Base-by-base conservation (phyloP, 2,113 vertebrate species). In the Chinchilla lanigera region DNA sequence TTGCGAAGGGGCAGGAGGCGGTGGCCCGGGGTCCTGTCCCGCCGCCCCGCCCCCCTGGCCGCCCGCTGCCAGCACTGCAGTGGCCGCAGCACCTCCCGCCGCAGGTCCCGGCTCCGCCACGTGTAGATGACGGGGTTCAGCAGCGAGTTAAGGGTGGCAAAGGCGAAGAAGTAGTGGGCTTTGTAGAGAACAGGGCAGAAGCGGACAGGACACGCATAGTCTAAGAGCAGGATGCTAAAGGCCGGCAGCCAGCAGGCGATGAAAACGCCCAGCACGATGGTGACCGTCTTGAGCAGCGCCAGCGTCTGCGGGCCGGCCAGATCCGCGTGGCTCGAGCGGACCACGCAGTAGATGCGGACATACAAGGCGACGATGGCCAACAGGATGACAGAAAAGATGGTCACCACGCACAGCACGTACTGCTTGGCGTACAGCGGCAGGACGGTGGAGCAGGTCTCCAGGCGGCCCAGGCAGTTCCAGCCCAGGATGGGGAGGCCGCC, bases 91-190 rank as follows among this genome's bases (percentile, higher is more conserved):
- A 99, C 99, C 97, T 99, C 99, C n/a, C 98, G 98, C 3, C 99
- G 98, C 99, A 99, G 99, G 98, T 99, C 99, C 96, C 99, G 99
- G 98, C 99, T 99, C 61, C 99, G 98, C 97, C 99, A 97, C 0
- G 99, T 99, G 97, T 99, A 99, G 96, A 99, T 99, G 86, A 99
- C 89, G 0, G 99, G 99, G 98, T 99, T 99, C 93, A 99, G 99
- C 0, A 99, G 99, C 0, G 99, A 99, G 98, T 99, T 99, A 97
- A 99, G 98, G 0, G 99, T 99, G 98, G 99, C 99, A 2, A 99
- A 98, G 71, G 99, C 99, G 33, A 99, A 99, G 94, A 99, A 99
- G 7, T 99, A 99, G 0, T 99, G 98, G 7, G 99, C 99, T 17
- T 99, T 98, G 88, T 98, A 98, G 10, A 99, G 99, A 65, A 99